Evolutionary conservation across 2,113 vertebrate genomes (phyloP).

Genomic region (Alethe castanea): DNA sequence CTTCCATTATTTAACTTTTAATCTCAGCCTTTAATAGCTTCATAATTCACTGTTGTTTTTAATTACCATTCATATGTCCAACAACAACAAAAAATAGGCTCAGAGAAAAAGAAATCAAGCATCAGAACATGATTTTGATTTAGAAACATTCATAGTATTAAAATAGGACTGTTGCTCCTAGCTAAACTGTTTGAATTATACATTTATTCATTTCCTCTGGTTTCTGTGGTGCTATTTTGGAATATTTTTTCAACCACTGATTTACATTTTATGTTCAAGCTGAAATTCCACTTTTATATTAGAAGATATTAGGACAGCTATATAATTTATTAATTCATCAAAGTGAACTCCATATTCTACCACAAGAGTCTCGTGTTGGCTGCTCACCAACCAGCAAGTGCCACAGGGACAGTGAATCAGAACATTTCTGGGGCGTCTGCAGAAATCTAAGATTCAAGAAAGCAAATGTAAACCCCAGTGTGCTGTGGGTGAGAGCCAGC

Average conservation of each 20-base stretch:
- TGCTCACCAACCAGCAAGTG: neutral
- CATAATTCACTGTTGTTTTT: conserved; percentile 14
- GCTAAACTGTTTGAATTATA: conserved; percentile 34
- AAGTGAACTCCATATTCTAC: neutral
- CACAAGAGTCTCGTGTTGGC: neutral
- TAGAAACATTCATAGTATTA: conserved; percentile 6
- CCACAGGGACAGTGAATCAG: neutral
- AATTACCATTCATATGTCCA: conserved; percentile 10
- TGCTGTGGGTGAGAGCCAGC: neutral
- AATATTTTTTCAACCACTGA: neutral
- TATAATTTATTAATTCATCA: neutral
- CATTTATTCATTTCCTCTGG: conserved; percentile 29
- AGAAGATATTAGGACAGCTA: neutral
- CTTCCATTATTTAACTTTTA: neutral
- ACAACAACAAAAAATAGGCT: neutral
- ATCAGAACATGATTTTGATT: conserved; percentile 9
- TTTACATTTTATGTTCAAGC: neutral
- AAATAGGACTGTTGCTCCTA: conserved; percentile 43
- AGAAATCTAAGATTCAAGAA: neutral
- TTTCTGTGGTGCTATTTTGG: neutral
- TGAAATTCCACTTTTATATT: neutral
- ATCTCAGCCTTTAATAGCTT: neutral
- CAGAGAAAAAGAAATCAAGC: neutral
- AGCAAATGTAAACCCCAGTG: neutral
- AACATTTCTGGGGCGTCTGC: neutral